Evolutionary conservation across 2,797 vertebrate genomes (phyloP).

Genomic region (Rhinoraja longicauda): DNA sequence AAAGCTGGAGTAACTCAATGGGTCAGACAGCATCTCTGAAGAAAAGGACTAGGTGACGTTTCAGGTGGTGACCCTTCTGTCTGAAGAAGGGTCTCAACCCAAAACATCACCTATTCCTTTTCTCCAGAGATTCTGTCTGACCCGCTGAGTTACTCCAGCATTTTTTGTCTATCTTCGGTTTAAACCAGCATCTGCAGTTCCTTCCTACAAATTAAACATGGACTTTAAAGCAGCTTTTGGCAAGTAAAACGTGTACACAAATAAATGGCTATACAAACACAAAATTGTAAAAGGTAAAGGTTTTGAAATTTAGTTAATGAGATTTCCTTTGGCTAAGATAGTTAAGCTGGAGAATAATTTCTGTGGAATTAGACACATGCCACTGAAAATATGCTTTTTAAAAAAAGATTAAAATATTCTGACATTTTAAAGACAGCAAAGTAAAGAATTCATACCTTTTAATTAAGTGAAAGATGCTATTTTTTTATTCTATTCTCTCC

Average conservation of each 20-base stretch:
- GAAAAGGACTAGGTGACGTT: no score
- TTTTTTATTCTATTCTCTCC: neutral
- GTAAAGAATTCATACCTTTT: neutral
- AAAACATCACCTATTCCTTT: no score
- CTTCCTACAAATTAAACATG: neutral
- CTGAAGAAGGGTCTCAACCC: no score
- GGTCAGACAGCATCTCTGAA: no score
- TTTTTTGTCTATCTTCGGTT: no score
- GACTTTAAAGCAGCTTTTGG: neutral
- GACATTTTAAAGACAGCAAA: neutral
- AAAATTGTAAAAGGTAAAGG: neutral
- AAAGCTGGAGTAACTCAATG: no score
- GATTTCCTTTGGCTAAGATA: neutral
- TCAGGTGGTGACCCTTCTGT: no score
- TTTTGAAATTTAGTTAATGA: neutral
- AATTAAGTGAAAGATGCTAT: neutral
- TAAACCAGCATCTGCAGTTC: no score
- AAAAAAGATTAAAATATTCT: neutral
- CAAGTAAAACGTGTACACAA: neutral
- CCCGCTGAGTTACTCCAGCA: no score
- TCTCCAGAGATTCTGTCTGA: no score
- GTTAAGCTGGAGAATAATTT: neutral
- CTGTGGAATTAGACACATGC: neutral
- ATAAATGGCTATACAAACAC: neutral
- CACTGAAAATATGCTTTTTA: neutral